These are phyloP conservation scores for Barbus barbus DNA, from an alignment of 2,113 vertebrate genomes.

Conservation along the genomic window DNA sequence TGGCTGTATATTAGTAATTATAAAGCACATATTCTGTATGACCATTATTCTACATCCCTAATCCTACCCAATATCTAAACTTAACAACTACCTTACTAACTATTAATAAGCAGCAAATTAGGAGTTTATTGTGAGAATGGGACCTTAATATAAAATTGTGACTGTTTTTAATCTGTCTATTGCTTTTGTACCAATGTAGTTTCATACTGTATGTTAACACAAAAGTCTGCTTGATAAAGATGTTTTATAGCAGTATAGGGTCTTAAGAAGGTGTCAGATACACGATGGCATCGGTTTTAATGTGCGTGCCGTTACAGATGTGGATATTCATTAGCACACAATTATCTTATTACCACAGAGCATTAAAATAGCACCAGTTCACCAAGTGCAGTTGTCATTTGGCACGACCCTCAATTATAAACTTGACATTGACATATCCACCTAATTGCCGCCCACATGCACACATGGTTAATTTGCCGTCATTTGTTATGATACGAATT, in stretches of 20 bases:
- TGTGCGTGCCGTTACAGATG: constrained; percentile 15
- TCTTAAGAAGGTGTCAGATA: constrained; percentile 1
- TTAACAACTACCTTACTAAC: too few species aligned
- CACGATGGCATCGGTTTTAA: not conserved
- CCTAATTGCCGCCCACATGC: constrained; percentile 9
- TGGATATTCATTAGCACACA: constrained; percentile 41
- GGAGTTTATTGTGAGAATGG: too few species aligned
- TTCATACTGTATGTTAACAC: not conserved
- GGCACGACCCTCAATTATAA: constrained; percentile 27
- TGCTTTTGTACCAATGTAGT: too few species aligned
- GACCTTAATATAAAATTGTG: too few species aligned
- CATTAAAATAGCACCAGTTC: constrained; percentile 34
- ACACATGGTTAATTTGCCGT: constrained; percentile 7
- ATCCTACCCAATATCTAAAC: too few species aligned
- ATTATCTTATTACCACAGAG: constrained; percentile 24
- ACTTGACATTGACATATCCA: constrained; percentile 29
- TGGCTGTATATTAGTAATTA: too few species aligned
- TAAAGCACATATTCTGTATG: too few species aligned
- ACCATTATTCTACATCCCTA: too few species aligned
- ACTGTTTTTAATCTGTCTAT: too few species aligned
- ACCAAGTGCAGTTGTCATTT: constrained; percentile 30
- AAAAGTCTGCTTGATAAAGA: not conserved
- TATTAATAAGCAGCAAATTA: too few species aligned
- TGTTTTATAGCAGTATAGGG: not conserved
- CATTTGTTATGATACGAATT: constrained; percentile 24